Base-by-base conservation (phyloP, 2,888 invertebrate genomes). In the Rhogogaster chlorosoma region DNA sequence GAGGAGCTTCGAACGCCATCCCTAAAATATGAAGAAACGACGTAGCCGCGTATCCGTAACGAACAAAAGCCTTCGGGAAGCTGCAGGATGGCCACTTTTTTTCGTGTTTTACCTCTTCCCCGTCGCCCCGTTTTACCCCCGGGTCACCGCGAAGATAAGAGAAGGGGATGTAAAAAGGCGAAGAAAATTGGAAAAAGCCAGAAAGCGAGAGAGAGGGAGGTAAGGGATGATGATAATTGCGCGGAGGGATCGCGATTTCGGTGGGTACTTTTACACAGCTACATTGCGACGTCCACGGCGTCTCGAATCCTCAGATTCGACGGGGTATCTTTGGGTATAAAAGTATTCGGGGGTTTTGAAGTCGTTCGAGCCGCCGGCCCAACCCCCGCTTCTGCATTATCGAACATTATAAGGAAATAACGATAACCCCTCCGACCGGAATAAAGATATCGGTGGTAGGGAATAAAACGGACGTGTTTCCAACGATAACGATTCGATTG, bases 401-500 rank as follows among this genome's bases (percentile, higher is more conserved):
- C 32, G n/a, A 70, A 29, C n/a, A 38, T 36, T 38, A 38, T 70
- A 70, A 70, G 70, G 70, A 70, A 70, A 70, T 70, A 70, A 70
- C 70, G 70, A 70, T 70, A 70, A 70, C 70, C 70, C 67, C 70
- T 9, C 70, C 70, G n/a, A 32, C 26, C n/a, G 26, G 22, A 45
- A 26, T 26, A 22, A 75, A 45, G 42, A 38, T 75, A 38, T 45
- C 42, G 18, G n/a, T 29, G 0, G 10, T 15, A 29, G 22, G 26
- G 26, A 57, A 53, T 78, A 53, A 53, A 78, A 78, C 32, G 78
- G 78, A 78, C 78, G 78, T 78, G 53, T 78, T n/a, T 36, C 78
- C 78, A 53, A 36, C 78, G 78, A 78, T 78, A 78, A 78, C 78
- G 78, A 78, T 32, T 78, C 78, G 78, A 78, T 57, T 36, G 78